phyloP scores from a whole-genome alignment of 2,113 vertebrate genomes.

The Apodemus speciosus region DNA sequence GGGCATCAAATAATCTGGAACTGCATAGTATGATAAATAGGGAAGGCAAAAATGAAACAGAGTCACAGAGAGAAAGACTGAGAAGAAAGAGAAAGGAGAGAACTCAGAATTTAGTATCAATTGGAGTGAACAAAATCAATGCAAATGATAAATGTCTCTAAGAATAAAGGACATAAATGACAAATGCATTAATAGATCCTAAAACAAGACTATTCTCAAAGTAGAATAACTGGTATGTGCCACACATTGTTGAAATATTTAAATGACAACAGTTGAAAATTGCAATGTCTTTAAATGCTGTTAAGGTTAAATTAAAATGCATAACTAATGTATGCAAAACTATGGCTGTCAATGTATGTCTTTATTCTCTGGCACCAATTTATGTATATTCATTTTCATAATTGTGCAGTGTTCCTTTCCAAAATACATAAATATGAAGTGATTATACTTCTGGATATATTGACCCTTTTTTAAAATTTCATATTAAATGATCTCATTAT shows the following conservation, averaged over 20 bases:
- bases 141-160: neutral
- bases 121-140: neutral
- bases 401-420: neutral
- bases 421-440: neutral
- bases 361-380: neutral
- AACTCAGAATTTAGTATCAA: neutral
- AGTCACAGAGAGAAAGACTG: too few species aligned
- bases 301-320: neutral
- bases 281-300: neutral
- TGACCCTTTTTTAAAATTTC: neutral
- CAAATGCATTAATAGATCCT: neutral
- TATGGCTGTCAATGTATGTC: neutral
- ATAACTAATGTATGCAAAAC: neutral
- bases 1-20: neutral
- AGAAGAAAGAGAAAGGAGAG: neutral
- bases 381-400: neutral
- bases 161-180: neutral
- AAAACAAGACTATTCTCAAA: neutral
- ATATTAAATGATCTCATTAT: neutral
- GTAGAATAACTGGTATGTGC: neutral
- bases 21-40: neutral
- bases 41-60: neutral
- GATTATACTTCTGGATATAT: neutral
- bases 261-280: neutral
- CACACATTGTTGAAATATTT: neutral